Base-by-base conservation (phyloP, 2,888 invertebrate genomes). In the Penaeus monodon region DNA sequence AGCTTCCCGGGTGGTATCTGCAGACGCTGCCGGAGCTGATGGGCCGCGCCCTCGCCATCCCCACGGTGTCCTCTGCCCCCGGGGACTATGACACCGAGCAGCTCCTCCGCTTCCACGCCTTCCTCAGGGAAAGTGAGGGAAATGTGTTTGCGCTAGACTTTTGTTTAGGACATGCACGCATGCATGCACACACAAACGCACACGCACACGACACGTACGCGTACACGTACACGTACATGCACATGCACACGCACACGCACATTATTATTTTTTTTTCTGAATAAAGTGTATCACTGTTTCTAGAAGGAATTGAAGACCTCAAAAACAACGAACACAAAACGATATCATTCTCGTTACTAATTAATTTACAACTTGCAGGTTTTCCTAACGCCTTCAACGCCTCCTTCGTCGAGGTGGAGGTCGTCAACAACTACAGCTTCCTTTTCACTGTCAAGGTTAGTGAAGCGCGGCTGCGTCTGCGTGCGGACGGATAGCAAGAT, bases 381-480 rank as follows among this genome's bases (percentile, higher is more conserved):
- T 90, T 88, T 77, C 89, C 90, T 20, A 66, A 84, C 22, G 89
- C 89, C 78, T 90, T 89, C 78, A 89, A 77, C 66, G 91, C 91
- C 29, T 87, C 90, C 33, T 90, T 91, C 86, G 91, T 92, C 73
- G 90, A 90, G 73, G 90, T 90, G 74, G 91, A 92, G 83, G 90
- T 91, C 49, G 91, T 92, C 27, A 92, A 91, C 88, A 90, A 92
- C 85, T 93, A 92, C 91, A 93, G 93, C 90, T 91, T 93, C 57
- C 91, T 94, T 81, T 93, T 93, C 91, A 92, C 91, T 17, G 91
- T 94, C 57, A 89, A 91, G 88, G 93, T 93, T 65, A 91, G 90
- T 81, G 1, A 27, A 17, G 17, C 1, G 8, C 24, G 22, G 10
- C 81, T 66, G 81, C 27, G 65, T 33, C 66, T 17, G 12, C 33